Evolutionary conservation across 1,140 invertebrate genomes (phyloP), one percentile per base, ranked within the genome.

Genomic region (Acromyrmex charruanus): DNA sequence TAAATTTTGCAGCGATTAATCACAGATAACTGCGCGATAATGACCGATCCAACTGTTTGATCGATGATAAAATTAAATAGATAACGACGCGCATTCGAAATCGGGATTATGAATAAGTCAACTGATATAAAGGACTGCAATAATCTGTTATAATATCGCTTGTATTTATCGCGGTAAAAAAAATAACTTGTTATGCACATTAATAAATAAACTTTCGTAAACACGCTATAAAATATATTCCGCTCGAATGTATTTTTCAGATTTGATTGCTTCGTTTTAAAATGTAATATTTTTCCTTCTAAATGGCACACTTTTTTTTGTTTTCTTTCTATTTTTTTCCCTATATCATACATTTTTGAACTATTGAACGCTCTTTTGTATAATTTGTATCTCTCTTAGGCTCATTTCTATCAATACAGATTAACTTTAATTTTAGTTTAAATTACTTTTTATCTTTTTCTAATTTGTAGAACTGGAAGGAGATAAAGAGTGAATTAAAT

Each of bases 31-130:
- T 79, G 25, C 61, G 61, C 28, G 44, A 0, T 68, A 35, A 79
- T 16, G 44, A 68, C 16, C 16, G 16, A 4, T 18, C 39, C 4
- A 35, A 35, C 16, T 68, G 28, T 68, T 79, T 66, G 63, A 68
- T 68, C 14, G 44, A 35, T 35, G 49, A 69, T 80, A 80, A 68
- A 68, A 53, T 69, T 18, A 14, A 31, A 12, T 1, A 21, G 44
- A 80, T 53, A 80, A 39, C 18, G 61, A 21, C n/a, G 44, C 28
- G 44, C 77, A 18, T 35, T 68, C 77, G 14, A 44, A 77, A 49
- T 77, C 39, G 25, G 39, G 16, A 80, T 80, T 55, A 68, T 55
- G 31, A 80, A 69, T 55, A 80, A 68, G 14, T 53, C n/a, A 35
- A 28, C 14, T 14, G 31, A 68, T 59, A 18, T 35, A 16, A 65